Evolutionary conservation across 1,140 invertebrate species (phyloP).

Genomic region (Tetragonula clypearis): DNA sequence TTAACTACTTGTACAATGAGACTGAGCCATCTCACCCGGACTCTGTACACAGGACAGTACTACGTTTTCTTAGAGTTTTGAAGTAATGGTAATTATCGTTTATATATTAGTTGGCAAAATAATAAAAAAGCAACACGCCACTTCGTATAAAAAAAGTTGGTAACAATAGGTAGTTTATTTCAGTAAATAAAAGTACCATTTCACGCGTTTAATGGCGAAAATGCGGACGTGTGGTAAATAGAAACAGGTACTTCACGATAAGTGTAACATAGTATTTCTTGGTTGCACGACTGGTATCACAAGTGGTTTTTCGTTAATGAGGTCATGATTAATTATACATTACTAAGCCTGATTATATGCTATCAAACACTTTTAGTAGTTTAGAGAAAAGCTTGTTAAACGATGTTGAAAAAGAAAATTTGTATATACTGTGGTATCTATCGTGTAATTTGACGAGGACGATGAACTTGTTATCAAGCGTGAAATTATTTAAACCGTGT

Average conservation of each 20-base stretch:
- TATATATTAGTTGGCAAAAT: too few relatives aligned
- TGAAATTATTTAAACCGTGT: neutral
- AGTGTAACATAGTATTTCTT: neutral
- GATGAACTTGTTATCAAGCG: neutral
- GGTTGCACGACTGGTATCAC: neutral
- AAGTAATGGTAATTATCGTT: too few relatives aligned
- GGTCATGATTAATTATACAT: constrained; percentile 11
- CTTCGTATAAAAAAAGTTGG: too few relatives aligned
- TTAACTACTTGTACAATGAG: too few relatives aligned
- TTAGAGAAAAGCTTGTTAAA: neutral
- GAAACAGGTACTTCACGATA: neutral
- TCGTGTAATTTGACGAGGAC: neutral
- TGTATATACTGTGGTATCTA: neutral
- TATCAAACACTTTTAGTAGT: neutral
- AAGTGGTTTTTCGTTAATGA: neutral
- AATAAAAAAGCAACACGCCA: too few relatives aligned
- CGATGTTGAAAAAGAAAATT: neutral
- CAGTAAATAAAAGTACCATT: neutral
- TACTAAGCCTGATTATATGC: neutral
- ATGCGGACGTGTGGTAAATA: neutral
- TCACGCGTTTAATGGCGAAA: neutral
- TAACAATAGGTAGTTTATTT: neutral
- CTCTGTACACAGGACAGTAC: too few relatives aligned
- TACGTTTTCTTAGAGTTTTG: too few relatives aligned
- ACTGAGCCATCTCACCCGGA: too few relatives aligned